Base-by-base conservation (phyloP, 1,140 invertebrate species). In the Telenomus remus region DNA sequence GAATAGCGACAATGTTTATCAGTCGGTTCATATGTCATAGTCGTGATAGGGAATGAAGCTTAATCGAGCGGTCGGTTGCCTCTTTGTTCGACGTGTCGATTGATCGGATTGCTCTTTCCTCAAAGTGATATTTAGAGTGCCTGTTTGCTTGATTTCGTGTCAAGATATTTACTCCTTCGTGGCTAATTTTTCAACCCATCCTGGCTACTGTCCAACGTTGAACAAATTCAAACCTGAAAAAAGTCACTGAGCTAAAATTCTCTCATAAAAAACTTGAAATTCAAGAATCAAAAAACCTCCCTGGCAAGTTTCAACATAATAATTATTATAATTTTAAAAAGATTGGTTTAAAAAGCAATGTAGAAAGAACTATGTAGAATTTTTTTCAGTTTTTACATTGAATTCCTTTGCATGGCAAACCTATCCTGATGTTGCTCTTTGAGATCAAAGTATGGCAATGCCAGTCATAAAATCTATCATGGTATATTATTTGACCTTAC, bases 81-180 rank as follows among this genome's bases (percentile, higher is more conserved):
- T 60, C 66, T 55, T 70, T 61, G 57, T 61, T 70, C 66, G 49
- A 59, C 48, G 64, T 68, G 64, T 68, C 64, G 66, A 70, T 70
- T 61, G 49, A 70, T 61, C 44, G 66, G 35, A 60, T 55, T 70
- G 66, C 44, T 70, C 50, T 70, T 70, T 70, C 57, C 50, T 55
- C 14, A 60, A 70, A 70, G 56, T 70, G 66, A 70, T 70, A 60
- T 70, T 60, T 61, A 70, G 55, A 70, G 50, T 55, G 34, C 43
- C 35, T 49, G 33, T 34, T 13, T 69, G 35, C 15, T 10, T 54
- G 66, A 68, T 68, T 51, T 59, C 55, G 19, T 57, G 47, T 66
- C 37, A 42, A 49, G 63, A 66, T 66, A 66, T 9, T 7, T 50
- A 5, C 13, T 34, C 56, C 33, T 35, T 56, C 63, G 34, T 13